Base-by-base conservation (phyloP, 1,140 invertebrate species). In the Eufriesea mexicana region DNA sequence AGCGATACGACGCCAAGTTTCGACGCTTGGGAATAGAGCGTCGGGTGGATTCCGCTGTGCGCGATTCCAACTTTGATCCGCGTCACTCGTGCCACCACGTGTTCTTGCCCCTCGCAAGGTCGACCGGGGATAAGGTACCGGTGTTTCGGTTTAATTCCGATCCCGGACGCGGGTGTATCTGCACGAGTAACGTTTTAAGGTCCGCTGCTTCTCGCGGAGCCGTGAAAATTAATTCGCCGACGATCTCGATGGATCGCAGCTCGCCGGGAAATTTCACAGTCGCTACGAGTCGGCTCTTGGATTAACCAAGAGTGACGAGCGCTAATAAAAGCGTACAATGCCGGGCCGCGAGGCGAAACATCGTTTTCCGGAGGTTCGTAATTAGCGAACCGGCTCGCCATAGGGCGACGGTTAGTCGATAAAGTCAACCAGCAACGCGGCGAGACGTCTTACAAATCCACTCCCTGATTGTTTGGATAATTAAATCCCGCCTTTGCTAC, bases 201-300 rank as follows among this genome's bases (percentile, higher is more conserved):
- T 2, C 35, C 16, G 28, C 2, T 20, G 25, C 35, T 73, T 57
- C 45, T 59, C 71, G 7, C 55, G 10, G 28, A 35, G 54, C 45
- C 25, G 59, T 59, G 71, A 54, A 73, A 59, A 73, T 73, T 59
- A 45, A 73, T 73, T 59, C 42, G 51, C 28, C 71, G 54, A 18
- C 23, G 23, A 73, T 61, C 72, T 59, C 57, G 25, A 47, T 18
- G 49, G 35, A 8, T 57, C 7, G 28, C 35, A 23, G 25, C 25
- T 28, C 7, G 28, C 23, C 54, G 54, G 2, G 61, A 75, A 75
- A 75, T 75, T 75, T 49, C 42, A 75, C 57, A 59, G 72, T 61
- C 42, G 72, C 9, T 75, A 20, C 7, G 54, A 73, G 71, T 1
- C 71, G 71, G 23, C 55, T 42, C 23, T 20, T 35, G 55, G 23